A percentile compares a stretch with the other conserved stretches of the same genome.
Evolutionary conservation across 2,888 invertebrate species (phyloP).

Genomic region (Caenorhabditis sp.): DNA sequence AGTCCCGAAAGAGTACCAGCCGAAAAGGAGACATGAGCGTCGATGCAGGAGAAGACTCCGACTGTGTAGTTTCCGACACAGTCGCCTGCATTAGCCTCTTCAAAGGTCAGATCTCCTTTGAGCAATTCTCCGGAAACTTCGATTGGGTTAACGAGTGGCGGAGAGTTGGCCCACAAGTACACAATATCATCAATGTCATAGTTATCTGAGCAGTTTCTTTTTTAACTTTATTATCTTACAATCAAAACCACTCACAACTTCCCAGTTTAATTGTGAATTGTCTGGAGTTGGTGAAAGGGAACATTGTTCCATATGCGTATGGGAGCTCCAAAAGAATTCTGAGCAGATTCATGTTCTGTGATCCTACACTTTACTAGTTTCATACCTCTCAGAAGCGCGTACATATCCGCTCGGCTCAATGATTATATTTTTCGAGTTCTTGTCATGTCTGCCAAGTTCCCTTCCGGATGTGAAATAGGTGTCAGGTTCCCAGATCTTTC

Average conservation of each 20-base stretch:
- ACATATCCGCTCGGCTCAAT: conserved; percentile 75
- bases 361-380: no score
- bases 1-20: conserved; percentile 59
- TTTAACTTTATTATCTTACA: not conserved
- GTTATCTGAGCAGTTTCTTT: conserved; percentile 50
- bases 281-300: conserved; percentile 66
- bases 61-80: conserved; percentile 77
- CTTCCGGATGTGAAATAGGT: conserved; percentile 73
- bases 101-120: conserved; percentile 63
- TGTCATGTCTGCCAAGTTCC: conserved; percentile 49
- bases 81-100: conserved; percentile 72
- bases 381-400: conserved; percentile 68
- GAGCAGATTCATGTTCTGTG: no score
- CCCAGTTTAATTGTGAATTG: conserved; percentile 65
- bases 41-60: conserved; percentile 75
- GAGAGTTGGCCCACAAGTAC: conserved; percentile 78
- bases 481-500: conserved; percentile 76
- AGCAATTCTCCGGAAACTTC: conserved; percentile 74
- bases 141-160: conserved; percentile 75
- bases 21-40: conserved; percentile 72
- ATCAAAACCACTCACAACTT: conserved; percentile 56
- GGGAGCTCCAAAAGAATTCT: conserved; percentile 66
- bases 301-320: conserved; percentile 57
- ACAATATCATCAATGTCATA: conserved; percentile 76
- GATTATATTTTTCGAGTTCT: conserved; percentile 53